Percentiles rank a stretch among this genome's conserved stretches.
Conservation (phyloP, 2,888 invertebrate genomes). For the Lepas anatifera region DNA sequence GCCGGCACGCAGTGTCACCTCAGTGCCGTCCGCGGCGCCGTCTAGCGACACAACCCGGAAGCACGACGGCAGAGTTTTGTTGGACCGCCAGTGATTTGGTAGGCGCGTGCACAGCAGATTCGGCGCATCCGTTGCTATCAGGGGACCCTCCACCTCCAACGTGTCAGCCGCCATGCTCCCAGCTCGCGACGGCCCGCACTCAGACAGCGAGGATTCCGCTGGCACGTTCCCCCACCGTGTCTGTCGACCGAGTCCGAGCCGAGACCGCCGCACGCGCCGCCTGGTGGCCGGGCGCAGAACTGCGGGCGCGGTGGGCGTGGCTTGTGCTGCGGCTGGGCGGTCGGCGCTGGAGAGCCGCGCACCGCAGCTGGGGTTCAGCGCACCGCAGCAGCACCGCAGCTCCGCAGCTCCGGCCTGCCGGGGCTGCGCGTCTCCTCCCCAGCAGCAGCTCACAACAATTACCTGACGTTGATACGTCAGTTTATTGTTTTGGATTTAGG, state of each 20-base stretch:
- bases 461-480: no score
- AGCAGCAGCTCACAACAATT: no score
- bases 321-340: no score
- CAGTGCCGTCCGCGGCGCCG: slow-evolving; percentile 84
- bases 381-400: no score
- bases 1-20: slow-evolving; percentile 84
- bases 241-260: not conserved
- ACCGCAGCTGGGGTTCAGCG: no score
- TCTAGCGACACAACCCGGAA: slow-evolving; percentile 54
- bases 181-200: not conserved
- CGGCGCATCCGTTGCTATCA: slow-evolving; percentile 85
- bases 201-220: not conserved
- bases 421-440: no score
- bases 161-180: not conserved
- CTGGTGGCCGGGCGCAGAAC: not conserved
- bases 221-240: not conserved
- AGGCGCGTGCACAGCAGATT: slow-evolving; percentile 89
- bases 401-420: no score
- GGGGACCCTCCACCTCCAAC: slow-evolving; percentile 38
- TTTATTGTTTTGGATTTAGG: no score
- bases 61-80: slow-evolving; percentile 24
- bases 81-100: slow-evolving; percentile 87
- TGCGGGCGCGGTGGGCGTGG: no score
- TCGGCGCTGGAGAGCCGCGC: no score
- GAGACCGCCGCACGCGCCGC: not conserved